phyloP scores from a whole-genome alignment of 2,797 vertebrate genomes.

The Naso thynnoides region DNA sequence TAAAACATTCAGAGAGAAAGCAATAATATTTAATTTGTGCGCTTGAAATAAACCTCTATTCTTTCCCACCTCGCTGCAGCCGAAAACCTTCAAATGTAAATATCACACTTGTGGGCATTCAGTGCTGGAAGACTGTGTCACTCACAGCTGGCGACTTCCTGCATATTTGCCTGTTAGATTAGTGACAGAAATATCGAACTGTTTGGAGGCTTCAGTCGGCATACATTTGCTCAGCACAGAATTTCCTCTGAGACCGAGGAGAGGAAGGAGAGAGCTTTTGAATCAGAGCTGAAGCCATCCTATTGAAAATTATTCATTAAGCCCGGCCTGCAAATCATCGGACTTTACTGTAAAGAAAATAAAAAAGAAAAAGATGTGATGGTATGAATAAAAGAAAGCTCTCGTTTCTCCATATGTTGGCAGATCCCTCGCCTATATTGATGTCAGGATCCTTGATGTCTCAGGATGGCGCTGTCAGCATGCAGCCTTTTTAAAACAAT shows the following conservation, averaged over 20 bases:
- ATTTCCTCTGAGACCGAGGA: constrained; percentile 2
- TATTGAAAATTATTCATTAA: constrained; percentile 7
- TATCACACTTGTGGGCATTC: constrained; percentile 34
- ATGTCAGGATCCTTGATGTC: constrained; percentile 8
- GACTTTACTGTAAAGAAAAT: constrained; percentile 13
- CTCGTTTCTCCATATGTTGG: constrained; percentile 6
- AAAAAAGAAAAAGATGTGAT: background rate
- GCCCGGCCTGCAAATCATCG: background rate
- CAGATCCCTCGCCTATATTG: constrained; percentile 3
- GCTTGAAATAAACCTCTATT: constrained; percentile 37
- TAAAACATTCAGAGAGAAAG: constrained; percentile 2
- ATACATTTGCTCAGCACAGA: background rate
- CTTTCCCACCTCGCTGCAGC: constrained; percentile 10
- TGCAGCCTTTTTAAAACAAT: constrained; percentile 14
- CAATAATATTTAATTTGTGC: background rate
- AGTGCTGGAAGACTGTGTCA: constrained; percentile 19
- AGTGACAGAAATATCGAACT: constrained; percentile 28
- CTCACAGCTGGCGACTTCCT: constrained; percentile 36
- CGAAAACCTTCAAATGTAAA: constrained; percentile 55
- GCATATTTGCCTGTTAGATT: constrained; percentile 43
- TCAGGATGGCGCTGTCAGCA: background rate
- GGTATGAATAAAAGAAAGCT: constrained; percentile 1
- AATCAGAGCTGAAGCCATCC: constrained; percentile 10
- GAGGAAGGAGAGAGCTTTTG: constrained; percentile 3
- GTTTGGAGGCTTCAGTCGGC: constrained; percentile 9